Conservation (phyloP, 2,113 vertebrate genomes). For the Ptilorrhoa leucosticta region DNA sequence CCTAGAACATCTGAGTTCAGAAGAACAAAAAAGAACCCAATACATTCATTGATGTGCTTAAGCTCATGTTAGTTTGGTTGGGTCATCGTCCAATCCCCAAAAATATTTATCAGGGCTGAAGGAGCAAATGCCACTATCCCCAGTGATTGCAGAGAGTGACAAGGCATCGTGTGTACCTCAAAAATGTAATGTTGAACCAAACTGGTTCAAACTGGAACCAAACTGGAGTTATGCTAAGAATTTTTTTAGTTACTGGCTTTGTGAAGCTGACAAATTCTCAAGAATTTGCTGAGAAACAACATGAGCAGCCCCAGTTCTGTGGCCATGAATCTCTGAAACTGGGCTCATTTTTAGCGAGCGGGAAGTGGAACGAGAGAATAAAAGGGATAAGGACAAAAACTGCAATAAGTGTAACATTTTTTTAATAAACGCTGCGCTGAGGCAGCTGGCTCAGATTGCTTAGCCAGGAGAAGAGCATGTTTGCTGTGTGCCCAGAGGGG, state of each 20-base stretch:
- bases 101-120: no score
- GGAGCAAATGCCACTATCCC: no score
- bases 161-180: no score
- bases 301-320: accelerated
- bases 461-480: neutral
- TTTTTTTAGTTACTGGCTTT: neutral
- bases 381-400: neutral
- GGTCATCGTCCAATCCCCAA: no score
- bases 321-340: neutral
- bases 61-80: no score
- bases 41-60: no score
- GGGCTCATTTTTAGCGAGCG: neutral
- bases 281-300: neutral
- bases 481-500: neutral
- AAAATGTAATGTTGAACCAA: no score
- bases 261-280: neutral
- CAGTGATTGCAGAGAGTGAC: no score
- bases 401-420: neutral
- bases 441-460: neutral
- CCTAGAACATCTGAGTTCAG: no score
- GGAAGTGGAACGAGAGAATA: accelerated
- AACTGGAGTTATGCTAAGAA: neutral
- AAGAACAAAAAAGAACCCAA: no score
- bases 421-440: neutral
- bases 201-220: no score